Evolutionary conservation across 30 jellyfish, hydroid and myxozoan genomes (phyloP), one percentile per base, ranked within the genome.

Genomic region (Mastigias papua): DNA sequence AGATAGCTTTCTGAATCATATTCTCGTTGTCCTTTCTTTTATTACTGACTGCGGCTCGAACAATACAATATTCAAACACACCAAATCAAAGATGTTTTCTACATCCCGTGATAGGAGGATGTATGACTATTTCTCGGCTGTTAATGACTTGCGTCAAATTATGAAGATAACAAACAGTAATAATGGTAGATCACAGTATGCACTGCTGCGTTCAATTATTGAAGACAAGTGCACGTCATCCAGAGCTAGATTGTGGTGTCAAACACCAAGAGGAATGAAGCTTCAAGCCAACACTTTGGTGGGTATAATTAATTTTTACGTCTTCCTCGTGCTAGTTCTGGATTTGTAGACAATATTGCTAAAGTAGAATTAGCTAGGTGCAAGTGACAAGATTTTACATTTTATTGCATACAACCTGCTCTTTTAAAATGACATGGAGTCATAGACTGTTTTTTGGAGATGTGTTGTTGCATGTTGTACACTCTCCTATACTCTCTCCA

Each of bases 11-110:
- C 70, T 28, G 30, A 26, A 84, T 34, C 93, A 84, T 57, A 84
- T 84, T 32, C 35, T 84, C 19, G 67, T 70, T 23, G 86, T 68
- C 27, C 62, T 84, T 1, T 57, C 93, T 4, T 77, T 42, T 73
- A 31, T 84, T 16, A 84, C 93, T 11, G 62, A 70, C n/a, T 84
- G 93, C 51, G 93, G 93, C 32, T 26, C 86, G n/a, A 71, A 70
- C 48, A 57, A 84, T 48, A 69, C 82, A 19, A 28, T 71, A 19
- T 84, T 84, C 42, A 60, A 31, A n/a, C 19, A 48, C 3, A 42
- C 50, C 17, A 21, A 29, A 9, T 16, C 25, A 3, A 8, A 1
- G 71, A 34, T 21, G 65, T 19, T 21, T 8, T 34, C 72, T 1
- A 21, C 0, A 54, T 11, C 5, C 3, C 67, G 67, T 19, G 6